Conservation (phyloP, 2,888 invertebrate species). For the Hirtodrosophila trivittata region DNA sequence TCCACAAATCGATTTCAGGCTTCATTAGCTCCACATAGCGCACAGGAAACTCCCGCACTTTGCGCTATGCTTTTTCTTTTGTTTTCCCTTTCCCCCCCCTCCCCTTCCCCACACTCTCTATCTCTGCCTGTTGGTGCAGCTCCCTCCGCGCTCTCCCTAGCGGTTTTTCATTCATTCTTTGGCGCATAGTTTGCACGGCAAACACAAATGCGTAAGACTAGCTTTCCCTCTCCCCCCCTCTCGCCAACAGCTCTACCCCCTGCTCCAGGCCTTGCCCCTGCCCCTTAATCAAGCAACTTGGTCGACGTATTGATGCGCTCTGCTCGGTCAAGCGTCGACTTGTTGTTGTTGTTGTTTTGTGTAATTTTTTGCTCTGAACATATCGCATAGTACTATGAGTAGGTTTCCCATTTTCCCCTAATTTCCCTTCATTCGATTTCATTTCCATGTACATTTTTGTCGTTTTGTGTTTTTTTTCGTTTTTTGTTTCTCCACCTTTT, state of each 20-base stretch:
- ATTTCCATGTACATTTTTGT: slow-evolving; percentile 71
- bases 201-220: slow-evolving; percentile 71
- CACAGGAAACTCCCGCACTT: slow-evolving; percentile 77
- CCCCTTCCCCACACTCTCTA: neutral
- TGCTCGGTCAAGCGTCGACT: slow-evolving; percentile 71
- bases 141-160: neutral
- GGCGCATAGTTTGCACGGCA: slow-evolving; percentile 47
- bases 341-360: slow-evolving; percentile 28
- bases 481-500: slow-evolving; percentile 58
- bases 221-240: slow-evolving; percentile 6
- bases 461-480: slow-evolving; percentile 23
- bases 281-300: slow-evolving; percentile 39
- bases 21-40: slow-evolving; percentile 70
- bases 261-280: neutral
- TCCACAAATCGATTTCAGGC: slow-evolving; percentile 80
- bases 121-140: too few relatives aligned
- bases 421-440: slow-evolving; percentile 64
- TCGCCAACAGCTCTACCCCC: slow-evolving; percentile 5
- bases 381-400: slow-evolving; percentile 9
- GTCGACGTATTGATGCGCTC: slow-evolving; percentile 56
- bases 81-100: slow-evolving; percentile 16
- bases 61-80: slow-evolving; percentile 51
- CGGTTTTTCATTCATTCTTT: slow-evolving; percentile 26
- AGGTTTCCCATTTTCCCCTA: slow-evolving; percentile 33
- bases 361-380: slow-evolving; percentile 32